phyloP scores from a whole-genome alignment of 2,113 vertebrate species.

The Himantopus leucocephalus region DNA sequence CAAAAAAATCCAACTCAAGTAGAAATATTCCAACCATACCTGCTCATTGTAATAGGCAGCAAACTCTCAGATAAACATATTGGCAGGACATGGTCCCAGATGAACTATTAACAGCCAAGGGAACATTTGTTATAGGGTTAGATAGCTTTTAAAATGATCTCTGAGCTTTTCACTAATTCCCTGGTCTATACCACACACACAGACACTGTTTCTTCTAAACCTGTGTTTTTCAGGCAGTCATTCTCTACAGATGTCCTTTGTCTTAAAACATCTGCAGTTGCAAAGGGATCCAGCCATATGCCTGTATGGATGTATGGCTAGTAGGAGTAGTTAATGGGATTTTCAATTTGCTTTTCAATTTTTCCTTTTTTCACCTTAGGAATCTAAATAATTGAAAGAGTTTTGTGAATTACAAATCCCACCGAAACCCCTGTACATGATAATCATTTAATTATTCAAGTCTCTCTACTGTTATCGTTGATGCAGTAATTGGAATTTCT shows the following conservation, averaged over 20 bases:
- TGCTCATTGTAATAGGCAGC: background rate
- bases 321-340: background rate
- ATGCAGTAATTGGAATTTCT: conserved; percentile 32
- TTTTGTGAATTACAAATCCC: conserved; percentile 50
- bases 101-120: background rate
- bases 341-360: conserved; percentile 60
- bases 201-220: background rate
- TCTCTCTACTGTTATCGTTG: background rate
- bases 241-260: background rate
- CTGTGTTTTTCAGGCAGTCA: background rate
- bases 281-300: background rate
- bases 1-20: background rate
- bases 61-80: background rate
- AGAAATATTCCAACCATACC: background rate
- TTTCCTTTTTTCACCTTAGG: conserved; percentile 17
- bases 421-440: background rate
- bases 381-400: conserved; percentile 53
- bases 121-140: background rate
- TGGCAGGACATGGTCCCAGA: background rate
- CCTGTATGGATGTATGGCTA: background rate
- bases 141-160: background rate
- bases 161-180: conserved; percentile 23
- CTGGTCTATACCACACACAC: background rate
- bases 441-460: conserved; percentile 60
- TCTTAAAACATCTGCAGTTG: background rate